Evolutionary conservation across 2,888 invertebrate genomes (phyloP), one percentile per base, ranked within the genome.

Genomic region (Zelleria hepariella): DNA sequence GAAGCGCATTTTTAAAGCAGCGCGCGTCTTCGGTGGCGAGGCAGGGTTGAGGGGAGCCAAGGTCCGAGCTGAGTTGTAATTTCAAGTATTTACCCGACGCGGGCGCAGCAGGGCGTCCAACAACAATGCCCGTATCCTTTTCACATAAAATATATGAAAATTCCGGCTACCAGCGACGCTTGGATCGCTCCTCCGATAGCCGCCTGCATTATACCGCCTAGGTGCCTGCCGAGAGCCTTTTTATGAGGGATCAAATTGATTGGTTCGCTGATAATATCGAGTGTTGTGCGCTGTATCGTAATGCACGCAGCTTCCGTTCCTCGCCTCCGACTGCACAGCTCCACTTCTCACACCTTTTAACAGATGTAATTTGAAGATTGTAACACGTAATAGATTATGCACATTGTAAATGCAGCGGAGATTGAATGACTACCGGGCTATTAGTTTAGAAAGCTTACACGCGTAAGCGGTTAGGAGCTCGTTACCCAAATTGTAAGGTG

Each of bases 161-260:
- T 77, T 82, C 81, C 74, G 71, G 77, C 85, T 84, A 81, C 82
- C 81, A 82, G 72, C 75, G 68, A 77, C 73, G 69, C 75, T 76
- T 76, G 86, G 86, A 87, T 86, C 84, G 82, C 71, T 76, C 70
- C 70, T 62, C 74, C 76, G 87, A 87, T 87, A 88, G 74, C 73
- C 67, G 68, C 64, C 71, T 68, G 78, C 72, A 82, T 82, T 84
- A 82, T 84, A 74, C 79, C 73, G 72, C 73, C 79, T 78, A 75
- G 80, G 79, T 79, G 78, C 80, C 78, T 79, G 74, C 86, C 75
- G 78, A 82, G 83, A 82, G 80, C 80, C 79, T 86, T 88, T 86
- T 87, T 88, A 86, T 83, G 84, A 83, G 85, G 85, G 85, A 86
- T 87, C 85, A 86, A 88, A 88, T 88, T 87, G 88, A 88, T 88